Evolutionary conservation across 1,140 invertebrate genomes (phyloP), one percentile per base, ranked within the genome.

Genomic region (Zaprionus camerounensis): DNA sequence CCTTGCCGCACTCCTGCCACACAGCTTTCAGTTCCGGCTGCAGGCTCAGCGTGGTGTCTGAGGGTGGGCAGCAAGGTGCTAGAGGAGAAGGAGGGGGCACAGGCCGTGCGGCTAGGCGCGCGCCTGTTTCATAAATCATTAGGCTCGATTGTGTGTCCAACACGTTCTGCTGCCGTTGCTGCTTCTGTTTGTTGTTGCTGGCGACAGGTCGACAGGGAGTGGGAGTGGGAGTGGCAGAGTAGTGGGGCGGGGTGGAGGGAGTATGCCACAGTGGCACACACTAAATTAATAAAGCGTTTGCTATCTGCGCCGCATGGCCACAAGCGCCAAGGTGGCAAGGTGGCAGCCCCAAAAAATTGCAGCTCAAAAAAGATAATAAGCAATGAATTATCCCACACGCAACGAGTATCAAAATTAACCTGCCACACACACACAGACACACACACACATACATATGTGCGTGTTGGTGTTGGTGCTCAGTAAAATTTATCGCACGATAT

Each of bases 261-360:
- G 57, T 5, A 36, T 38, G 6, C 28, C 46, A 31, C 68, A 15
- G 83, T 67, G 58, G 84, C 84, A 87, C 81, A 88, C 78, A 88
- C 85, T 88, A 88, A 88, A 88, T 88, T 88, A 88, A 90, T 90
- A 88, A 90, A 88, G 85, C 84, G 88, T 87, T 87, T 83, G 80
- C 84, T 87, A 87, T 87, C 80, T 78, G 20, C 81, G 49, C 44
- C 55, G 41, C 12, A 61, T 46, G 46, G 4, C 36, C 36, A 38
- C 12, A 38, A 38, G 36, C 36, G 36, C 15, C 41, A 46, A 46
- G 41, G 41, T 46, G 20, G 51, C 26, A 9, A 41, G 3, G 46
- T 6, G 20, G 53, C 28, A 9, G n/a, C 26, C 31, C 24, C 22
- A 56, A 28, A 56, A 56, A 56, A 85, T 85, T 85, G 82, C 82